Conservation (phyloP, 2,797 vertebrate genomes). For the Amniataba percoides region DNA sequence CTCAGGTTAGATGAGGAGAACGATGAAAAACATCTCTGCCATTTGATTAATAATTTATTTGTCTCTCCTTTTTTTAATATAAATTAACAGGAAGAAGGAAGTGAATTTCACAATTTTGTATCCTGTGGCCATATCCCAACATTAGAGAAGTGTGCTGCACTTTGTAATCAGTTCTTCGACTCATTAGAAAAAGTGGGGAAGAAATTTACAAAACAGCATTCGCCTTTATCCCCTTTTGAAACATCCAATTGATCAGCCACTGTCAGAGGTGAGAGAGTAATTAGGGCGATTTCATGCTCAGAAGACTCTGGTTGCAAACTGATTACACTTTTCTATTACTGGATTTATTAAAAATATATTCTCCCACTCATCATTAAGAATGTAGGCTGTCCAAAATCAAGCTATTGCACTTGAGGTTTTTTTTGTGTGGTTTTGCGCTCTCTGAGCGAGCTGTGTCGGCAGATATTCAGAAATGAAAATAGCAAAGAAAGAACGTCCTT, state of each 20-base stretch:
- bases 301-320: conserved; percentile 27
- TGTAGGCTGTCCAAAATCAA: conserved; percentile 45
- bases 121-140: conserved; percentile 17
- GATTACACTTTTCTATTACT: conserved; percentile 49
- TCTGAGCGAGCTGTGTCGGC: conserved; percentile 10
- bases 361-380: conserved; percentile 42
- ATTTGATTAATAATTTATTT: conserved; percentile 49
- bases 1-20: conserved; percentile 15
- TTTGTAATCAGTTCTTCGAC: background rate
- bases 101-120: conserved; percentile 11
- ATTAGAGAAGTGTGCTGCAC: background rate
- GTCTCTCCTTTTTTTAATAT: conserved; percentile 9
- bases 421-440: conserved; percentile 19
- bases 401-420: conserved; percentile 32
- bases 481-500: background rate
- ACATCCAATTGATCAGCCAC: conserved; percentile 34
- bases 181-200: background rate
- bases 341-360: conserved; percentile 64
- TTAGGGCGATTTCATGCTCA: conserved; percentile 46
- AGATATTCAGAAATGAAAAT: conserved; percentile 11
- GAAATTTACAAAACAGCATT: background rate
- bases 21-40: conserved; percentile 25
- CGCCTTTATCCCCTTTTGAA: background rate
- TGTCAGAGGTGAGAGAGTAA: conserved; percentile 45
- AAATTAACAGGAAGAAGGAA: conserved; percentile 23